Evolutionary conservation across 2,113 vertebrate species (phyloP), one percentile per base, ranked within the genome.

Genomic region (Nymphicus hollandicus): DNA sequence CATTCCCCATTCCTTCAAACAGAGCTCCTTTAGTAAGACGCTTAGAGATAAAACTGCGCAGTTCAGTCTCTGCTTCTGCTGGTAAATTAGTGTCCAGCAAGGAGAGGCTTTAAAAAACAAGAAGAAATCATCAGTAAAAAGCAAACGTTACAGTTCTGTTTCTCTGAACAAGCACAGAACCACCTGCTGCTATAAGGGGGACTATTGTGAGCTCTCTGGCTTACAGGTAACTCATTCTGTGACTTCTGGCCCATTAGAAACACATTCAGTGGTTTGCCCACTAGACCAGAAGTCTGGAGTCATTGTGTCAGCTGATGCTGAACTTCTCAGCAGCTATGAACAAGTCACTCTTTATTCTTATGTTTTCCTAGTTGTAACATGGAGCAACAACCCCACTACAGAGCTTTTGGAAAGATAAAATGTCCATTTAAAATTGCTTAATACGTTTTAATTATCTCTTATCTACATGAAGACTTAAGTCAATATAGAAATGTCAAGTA

Each of bases 1-100:
- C 99, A 81, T 98, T 99, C 47, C 99, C 99, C 98, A 99, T 99
- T 24, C 99, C 99, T 91, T 99, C 99, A 52, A 99, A 99, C 78
- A 99, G 95, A 5, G 99, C 98, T 89, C 99, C 99, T 95, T 99
- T 99, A n/a, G 98, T 98, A 73, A 99, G 98, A 56, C 99, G 98
- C 96, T 99, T 99, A 12, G 98, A 98, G 22, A 99, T 98, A 90
- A 99, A 99, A 93, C 97, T 97, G 29, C 98, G 98, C 84, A 99
- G 82, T 88, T 99, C 98, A 0, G 98, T 98, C 93, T 99, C 99
- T 0, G 98, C 98, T 97, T 99, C 99, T 3, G 97, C 79, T 3
- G 99, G 98, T 44, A 99, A 97, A 95, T 99, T 99, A 85, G 98
- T 98, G 92, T 99, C 99, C 89, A 98, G 97, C 85, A 99, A 97